Evolutionary conservation across 2,888 invertebrate species (phyloP).

Genomic region (Seira ritae): DNA sequence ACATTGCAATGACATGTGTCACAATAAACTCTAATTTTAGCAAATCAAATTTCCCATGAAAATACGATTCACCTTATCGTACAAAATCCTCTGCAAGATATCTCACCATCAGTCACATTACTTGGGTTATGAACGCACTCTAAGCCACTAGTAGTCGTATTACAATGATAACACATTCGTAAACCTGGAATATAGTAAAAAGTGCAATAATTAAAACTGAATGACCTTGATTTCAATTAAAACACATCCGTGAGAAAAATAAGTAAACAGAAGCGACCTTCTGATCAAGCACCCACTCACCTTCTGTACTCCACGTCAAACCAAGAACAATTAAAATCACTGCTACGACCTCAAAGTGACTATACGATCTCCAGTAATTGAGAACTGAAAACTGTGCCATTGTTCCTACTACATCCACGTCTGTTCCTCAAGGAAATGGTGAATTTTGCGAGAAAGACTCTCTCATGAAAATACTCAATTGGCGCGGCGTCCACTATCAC

Average conservation of each 20-base stretch:
- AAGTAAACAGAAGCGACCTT: too few species aligned
- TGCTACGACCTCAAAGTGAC: slow-evolving; percentile 42
- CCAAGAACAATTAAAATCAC: slow-evolving; percentile 42
- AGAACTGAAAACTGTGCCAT: slow-evolving; percentile 51
- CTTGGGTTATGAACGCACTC: slow-evolving; percentile 62
- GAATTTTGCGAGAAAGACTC: background rate
- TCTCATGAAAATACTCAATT: slow-evolving; percentile 1
- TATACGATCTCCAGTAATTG: slow-evolving; percentile 49
- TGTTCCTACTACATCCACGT: background rate
- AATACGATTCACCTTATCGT: slow-evolving; percentile 13
- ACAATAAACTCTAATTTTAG: too few species aligned
- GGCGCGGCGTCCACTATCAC: background rate
- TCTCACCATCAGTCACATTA: slow-evolving; percentile 64
- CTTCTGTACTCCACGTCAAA: slow-evolving; percentile 40
- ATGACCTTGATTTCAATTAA: too few species aligned
- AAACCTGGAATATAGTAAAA: slow-evolving; percentile 29
- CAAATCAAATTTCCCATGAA: too few species aligned
- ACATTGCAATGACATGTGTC: too few species aligned
- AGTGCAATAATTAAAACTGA: too few species aligned
- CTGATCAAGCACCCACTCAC: background rate
- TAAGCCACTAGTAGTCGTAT: slow-evolving; percentile 48
- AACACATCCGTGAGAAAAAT: too few species aligned
- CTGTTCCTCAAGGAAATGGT: background rate
- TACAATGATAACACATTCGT: slow-evolving; percentile 60
- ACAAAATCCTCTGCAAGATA: slow-evolving; percentile 64